Percentiles rank a stretch among this genome's conserved stretches.
Conservation (phyloP, 2,113 vertebrate genomes). For the Atherinomorus stipes region DNA sequence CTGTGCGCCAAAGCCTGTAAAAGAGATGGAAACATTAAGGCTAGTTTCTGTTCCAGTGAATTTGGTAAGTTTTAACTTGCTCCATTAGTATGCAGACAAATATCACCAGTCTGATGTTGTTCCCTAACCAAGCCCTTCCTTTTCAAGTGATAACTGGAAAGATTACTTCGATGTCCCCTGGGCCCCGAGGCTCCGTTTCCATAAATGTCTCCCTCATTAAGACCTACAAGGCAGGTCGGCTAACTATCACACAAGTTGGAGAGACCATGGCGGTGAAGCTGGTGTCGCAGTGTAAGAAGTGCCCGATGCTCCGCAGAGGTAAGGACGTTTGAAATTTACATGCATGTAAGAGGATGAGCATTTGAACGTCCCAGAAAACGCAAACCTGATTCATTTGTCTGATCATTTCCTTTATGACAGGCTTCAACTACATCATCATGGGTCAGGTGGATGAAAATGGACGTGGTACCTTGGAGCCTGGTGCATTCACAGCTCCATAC, state of each 20-base stretch:
- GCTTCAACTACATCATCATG: constrained; percentile 88
- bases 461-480: constrained; percentile 80
- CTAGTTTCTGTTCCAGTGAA: constrained; percentile 87
- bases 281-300: constrained; percentile 86
- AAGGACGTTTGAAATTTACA: background rate
- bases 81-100: background rate
- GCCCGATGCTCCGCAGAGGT: constrained; percentile 84
- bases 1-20: constrained; percentile 83
- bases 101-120: background rate
- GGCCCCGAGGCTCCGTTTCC: constrained; percentile 73
- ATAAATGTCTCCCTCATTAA: constrained; percentile 80
- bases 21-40: constrained; percentile 84
- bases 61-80: constrained; percentile 82
- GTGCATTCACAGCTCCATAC: constrained; percentile 86
- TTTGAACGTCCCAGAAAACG: background rate
- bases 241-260: constrained; percentile 83
- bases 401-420: constrained; percentile 61
- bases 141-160: constrained; percentile 86
- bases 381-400: background rate
- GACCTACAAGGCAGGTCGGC: constrained; percentile 83
- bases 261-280: constrained; percentile 82
- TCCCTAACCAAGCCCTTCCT: constrained; percentile 13
- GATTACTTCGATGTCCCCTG: constrained; percentile 78
- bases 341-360: background rate
- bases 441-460: constrained; percentile 84